Percentiles rank a stretch among this genome's conserved stretches.
Conservation (phyloP, 2,888 invertebrate genomes). For the Odiellus spinosus region DNA sequence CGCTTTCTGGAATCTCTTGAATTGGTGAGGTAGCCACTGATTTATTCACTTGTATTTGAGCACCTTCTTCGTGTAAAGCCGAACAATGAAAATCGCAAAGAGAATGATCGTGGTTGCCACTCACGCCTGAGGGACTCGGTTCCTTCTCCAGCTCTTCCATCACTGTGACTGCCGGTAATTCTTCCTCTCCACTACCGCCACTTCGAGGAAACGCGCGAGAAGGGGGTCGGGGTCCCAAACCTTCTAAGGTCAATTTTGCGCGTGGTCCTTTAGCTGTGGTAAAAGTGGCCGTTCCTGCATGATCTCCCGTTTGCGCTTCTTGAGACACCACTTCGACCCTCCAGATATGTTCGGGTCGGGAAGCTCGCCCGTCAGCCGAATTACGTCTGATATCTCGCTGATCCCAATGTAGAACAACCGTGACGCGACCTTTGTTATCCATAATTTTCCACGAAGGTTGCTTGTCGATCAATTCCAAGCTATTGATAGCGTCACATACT, state of each 20-base stretch:
- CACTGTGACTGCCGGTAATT: no score
- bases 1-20: slow-evolving; percentile 47
- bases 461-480: slow-evolving; percentile 86
- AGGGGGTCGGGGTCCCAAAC: slow-evolving; percentile 17
- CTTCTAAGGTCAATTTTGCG: slow-evolving; percentile 19
- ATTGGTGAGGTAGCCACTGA: slow-evolving; percentile 85
- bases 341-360: slow-evolving; percentile 15
- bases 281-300: slow-evolving; percentile 13
- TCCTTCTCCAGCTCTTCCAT: no score
- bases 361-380: slow-evolving; percentile 9
- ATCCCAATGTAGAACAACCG: slow-evolving; percentile 92
- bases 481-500: slow-evolving; percentile 92
- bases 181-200: not conserved
- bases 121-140: not conserved
- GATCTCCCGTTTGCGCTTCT: slow-evolving; percentile 13
- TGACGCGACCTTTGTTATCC: slow-evolving; percentile 94
- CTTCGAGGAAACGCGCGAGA: slow-evolving; percentile 18
- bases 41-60: slow-evolving; percentile 41
- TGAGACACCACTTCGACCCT: slow-evolving; percentile 17
- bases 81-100: slow-evolving; percentile 91
- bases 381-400: slow-evolving; percentile 28
- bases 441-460: slow-evolving; percentile 96
- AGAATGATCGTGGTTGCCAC: slow-evolving; percentile 20
- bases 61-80: slow-evolving; percentile 67
- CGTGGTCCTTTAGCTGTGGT: slow-evolving; percentile 12